Evolutionary conservation across 64 coral and sea anemone species (phyloP).

Genomic region (Catalaphyllia jardinei): DNA sequence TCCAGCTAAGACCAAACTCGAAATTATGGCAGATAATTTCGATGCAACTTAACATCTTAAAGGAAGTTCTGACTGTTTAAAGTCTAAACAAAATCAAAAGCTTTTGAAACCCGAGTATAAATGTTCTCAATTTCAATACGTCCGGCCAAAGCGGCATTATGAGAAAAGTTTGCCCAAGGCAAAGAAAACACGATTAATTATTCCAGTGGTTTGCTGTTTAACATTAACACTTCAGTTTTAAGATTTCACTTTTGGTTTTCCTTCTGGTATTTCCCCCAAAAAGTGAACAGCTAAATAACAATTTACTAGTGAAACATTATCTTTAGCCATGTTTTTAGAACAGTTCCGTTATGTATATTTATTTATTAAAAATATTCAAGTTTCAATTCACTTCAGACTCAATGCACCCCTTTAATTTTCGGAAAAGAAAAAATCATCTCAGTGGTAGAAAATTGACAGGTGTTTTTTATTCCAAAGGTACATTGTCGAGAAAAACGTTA

Average conservation of each 20-base stretch:
- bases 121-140: neutral
- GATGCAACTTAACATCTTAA: neutral
- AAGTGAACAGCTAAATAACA: neutral
- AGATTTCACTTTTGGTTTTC: no score
- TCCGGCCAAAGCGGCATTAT: neutral
- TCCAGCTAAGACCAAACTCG: no score
- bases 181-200: neutral
- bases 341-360: no score
- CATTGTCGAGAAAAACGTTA: neutral
- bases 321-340: no score
- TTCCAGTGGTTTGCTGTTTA: neutral
- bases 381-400: no score
- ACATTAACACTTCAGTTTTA: neutral
- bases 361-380: no score
- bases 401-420: no score
- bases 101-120: neutral
- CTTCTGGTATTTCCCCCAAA: neutral
- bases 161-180: neutral
- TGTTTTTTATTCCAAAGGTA: neutral
- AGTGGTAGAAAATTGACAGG: neutral
- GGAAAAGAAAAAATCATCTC: no score
- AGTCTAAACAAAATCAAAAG: neutral
- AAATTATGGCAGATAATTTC: no score
- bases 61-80: neutral
- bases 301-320: neutral